Evolutionary conservation across 2,113 vertebrate species (phyloP).

Genomic region (Gopherus flavomarginatus): DNA sequence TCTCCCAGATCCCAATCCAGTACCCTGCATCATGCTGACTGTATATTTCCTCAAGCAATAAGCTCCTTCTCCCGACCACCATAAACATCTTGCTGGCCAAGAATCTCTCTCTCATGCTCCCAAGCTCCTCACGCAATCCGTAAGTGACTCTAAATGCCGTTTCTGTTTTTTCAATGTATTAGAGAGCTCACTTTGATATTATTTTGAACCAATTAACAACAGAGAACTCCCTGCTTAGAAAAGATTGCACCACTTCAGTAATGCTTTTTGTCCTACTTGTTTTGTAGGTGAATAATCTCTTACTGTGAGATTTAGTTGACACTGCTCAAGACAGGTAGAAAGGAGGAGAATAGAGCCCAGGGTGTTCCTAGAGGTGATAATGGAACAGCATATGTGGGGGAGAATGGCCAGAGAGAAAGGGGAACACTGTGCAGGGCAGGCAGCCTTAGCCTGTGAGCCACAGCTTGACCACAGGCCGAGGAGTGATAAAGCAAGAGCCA

Average conservation of each 20-base stretch:
- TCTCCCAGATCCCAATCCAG: background rate
- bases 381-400: conserved; percentile 7
- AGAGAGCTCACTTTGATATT: background rate
- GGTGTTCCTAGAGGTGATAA: background rate
- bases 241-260: conserved; percentile 21
- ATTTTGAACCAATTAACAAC: conserved; percentile 16
- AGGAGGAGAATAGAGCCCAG: background rate
- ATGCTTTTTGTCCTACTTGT: conserved; percentile 32
- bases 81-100: background rate
- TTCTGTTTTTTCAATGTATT: background rate
- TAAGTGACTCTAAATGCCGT: background rate
- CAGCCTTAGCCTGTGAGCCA: background rate
- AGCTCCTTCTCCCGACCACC: background rate
- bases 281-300: conserved; percentile 31
- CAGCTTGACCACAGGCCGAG: background rate
- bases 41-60: background rate
- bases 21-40: fast-evolving
- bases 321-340: background rate
- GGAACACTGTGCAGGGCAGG: background rate
- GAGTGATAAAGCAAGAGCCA: background rate
- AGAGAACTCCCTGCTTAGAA: conserved; percentile 3
- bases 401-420: background rate
- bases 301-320: background rate
- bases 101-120: background rate
- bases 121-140: background rate